Conservation (phyloP, 2,888 invertebrate species). For the Nymphalis polychloros region DNA sequence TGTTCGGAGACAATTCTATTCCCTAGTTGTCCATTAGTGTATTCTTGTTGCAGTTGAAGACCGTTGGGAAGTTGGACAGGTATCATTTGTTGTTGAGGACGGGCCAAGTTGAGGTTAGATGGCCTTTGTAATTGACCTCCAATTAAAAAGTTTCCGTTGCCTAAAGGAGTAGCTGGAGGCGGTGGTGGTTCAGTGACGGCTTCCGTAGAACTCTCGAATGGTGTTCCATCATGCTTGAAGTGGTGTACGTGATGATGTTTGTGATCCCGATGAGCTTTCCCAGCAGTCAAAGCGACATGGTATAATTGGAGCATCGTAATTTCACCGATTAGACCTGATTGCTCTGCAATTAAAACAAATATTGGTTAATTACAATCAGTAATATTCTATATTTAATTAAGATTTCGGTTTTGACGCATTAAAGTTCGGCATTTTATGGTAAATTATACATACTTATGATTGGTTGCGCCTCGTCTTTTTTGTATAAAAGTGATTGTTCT, state of each 20-base stretch:
- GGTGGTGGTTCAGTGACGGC: slow-evolving; percentile 79
- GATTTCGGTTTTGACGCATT: no score
- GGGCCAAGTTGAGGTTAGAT: slow-evolving; percentile 78
- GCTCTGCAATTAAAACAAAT: slow-evolving; percentile 64
- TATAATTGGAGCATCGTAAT: slow-evolving; percentile 91
- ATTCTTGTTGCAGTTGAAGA: slow-evolving; percentile 79
- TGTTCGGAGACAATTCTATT: slow-evolving; percentile 82
- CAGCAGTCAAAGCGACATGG: slow-evolving; percentile 90
- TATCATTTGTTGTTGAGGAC: slow-evolving; percentile 69
- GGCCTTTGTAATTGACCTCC: slow-evolving; percentile 84
- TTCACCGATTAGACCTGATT: slow-evolving; percentile 87
- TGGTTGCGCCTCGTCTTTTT: slow-evolving; percentile 58
- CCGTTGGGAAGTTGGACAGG: slow-evolving; percentile 74
- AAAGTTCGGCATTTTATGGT: neutral
- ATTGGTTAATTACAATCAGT: neutral
- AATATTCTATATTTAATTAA: no score
- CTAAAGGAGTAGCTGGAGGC: slow-evolving; percentile 66
- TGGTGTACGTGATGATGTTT: slow-evolving; percentile 93
- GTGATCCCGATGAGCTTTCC: slow-evolving; percentile 93
- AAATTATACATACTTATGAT: slow-evolving; percentile 54
- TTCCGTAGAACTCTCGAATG: slow-evolving; percentile 82
- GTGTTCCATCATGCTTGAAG: slow-evolving; percentile 87
- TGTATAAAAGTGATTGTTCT: slow-evolving; percentile 80
- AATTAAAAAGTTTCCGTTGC: slow-evolving; percentile 82
- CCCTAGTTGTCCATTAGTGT: slow-evolving; percentile 84